Conservation (phyloP, 2,113 vertebrate genomes). For the Ammodytes dubius region DNA sequence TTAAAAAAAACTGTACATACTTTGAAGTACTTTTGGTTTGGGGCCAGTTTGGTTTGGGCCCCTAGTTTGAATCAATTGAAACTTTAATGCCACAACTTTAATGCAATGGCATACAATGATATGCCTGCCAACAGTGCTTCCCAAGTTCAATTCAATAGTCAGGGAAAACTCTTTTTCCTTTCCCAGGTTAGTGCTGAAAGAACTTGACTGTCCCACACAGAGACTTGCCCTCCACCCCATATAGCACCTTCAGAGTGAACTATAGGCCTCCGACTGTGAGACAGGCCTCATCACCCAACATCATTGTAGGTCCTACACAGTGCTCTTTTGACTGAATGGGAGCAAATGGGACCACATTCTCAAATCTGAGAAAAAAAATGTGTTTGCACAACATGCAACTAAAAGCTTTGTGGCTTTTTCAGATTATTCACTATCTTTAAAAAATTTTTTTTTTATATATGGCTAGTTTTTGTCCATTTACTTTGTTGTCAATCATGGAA, state of each 20-base stretch:
- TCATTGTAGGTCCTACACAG: neutral
- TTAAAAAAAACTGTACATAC: conserved; percentile 1
- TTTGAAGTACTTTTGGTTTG: neutral
- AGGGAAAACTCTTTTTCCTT: neutral
- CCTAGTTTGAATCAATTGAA: neutral
- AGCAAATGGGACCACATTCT: conserved; percentile 5
- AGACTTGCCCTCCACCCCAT: neutral
- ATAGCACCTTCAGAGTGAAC: neutral
- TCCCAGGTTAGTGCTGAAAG: neutral
- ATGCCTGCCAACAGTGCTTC: neutral
- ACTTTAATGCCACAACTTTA: neutral
- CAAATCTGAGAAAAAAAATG: neutral
- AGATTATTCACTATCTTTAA: neutral
- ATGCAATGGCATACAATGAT: neutral
- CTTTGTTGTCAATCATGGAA: neutral
- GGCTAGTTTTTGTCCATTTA: neutral
- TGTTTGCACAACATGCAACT: neutral
- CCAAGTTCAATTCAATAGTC: neutral
- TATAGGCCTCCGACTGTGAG: neutral
- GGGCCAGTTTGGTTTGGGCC: neutral
- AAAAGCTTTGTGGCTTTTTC: neutral
- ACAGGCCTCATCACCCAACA: neutral
- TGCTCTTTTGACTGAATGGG: conserved; percentile 3
- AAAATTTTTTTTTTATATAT: neutral
- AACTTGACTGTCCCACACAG: neutral